A percentile compares a stretch with the other conserved stretches of the same genome.
phyloP scores from a whole-genome alignment of 2,888 invertebrate genomes.

The Incurvaria masculella region DNA sequence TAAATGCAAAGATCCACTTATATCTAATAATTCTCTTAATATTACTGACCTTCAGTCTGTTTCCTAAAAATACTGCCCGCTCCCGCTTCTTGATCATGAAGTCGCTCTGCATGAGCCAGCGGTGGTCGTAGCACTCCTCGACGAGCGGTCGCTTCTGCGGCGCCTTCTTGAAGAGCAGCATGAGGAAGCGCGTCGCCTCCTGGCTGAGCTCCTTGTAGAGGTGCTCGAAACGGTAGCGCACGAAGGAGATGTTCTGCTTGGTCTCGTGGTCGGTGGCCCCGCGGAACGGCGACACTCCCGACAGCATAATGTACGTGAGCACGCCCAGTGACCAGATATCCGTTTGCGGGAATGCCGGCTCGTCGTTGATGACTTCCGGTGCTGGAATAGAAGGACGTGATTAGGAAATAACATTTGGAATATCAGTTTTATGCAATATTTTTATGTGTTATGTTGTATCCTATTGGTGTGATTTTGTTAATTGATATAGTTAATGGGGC shows the following conservation, averaged over 20 bases:
- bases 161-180: slow-evolving; percentile 91
- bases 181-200: slow-evolving; percentile 90
- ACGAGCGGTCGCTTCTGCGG: slow-evolving; percentile 93
- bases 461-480: too few relatives aligned
- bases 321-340: slow-evolving; percentile 97
- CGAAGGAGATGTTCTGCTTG: slow-evolving; percentile 87
- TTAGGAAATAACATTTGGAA: too few relatives aligned
- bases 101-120: slow-evolving; percentile 92
- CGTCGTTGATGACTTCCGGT: slow-evolving; percentile 86
- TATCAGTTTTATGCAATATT: too few relatives aligned
- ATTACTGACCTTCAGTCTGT: slow-evolving; percentile 71
- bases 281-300: slow-evolving; percentile 89
- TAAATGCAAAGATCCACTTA: too few relatives aligned
- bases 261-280: slow-evolving; percentile 82
- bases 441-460: too few relatives aligned
- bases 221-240: slow-evolving; percentile 90
- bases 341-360: slow-evolving; percentile 83
- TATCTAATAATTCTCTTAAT: too few relatives aligned
- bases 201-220: slow-evolving; percentile 93
- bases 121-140: slow-evolving; percentile 94
- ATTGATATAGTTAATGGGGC: too few relatives aligned
- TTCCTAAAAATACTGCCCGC: slow-evolving; percentile 80
- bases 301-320: slow-evolving; percentile 86
- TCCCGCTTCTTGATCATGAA: slow-evolving; percentile 92
- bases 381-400: slow-evolving; percentile 45